These are phyloP conservation scores for Cossypha niveicapilla DNA, from an alignment of 2,797 vertebrate species.

Conservation along the genomic window DNA sequence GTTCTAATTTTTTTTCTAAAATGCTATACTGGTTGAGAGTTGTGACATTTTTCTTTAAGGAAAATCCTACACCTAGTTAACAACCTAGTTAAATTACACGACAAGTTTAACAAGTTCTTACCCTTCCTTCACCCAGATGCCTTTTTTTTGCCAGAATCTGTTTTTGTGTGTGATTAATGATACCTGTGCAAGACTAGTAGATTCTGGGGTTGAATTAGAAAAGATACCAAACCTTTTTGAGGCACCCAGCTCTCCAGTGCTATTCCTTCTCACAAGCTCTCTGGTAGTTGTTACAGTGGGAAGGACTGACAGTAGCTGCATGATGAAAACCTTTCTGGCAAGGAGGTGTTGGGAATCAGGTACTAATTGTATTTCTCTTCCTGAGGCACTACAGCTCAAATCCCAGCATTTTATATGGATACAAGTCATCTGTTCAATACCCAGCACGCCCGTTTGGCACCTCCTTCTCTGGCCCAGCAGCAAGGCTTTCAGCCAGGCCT, in stretches of 20 bases:
- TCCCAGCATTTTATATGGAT: conserved; percentile 98
- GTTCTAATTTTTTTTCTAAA: background rate
- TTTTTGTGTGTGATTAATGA: background rate
- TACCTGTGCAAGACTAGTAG: background rate
- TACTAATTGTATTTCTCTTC: conserved; percentile 34
- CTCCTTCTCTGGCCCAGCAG: conserved; percentile 92
- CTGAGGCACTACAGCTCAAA: conserved; percentile 87
- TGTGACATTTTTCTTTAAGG: background rate
- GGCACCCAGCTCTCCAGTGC: background rate
- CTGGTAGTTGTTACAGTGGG: background rate
- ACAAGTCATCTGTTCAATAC: conserved; percentile 94
- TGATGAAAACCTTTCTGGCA: background rate
- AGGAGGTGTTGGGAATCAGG: background rate
- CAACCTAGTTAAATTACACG: background rate
- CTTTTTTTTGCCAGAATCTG: background rate
- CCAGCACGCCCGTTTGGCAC: conserved; percentile 93
- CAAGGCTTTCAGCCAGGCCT: conserved; percentile 95
- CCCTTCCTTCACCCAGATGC: background rate
- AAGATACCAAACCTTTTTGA: background rate
- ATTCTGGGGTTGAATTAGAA: background rate
- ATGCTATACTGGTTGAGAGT: background rate
- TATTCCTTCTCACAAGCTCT: background rate
- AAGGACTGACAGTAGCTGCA: background rate
- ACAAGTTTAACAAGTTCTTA: background rate
- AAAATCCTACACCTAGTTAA: background rate